Conservation (phyloP, 2,797 vertebrate species). For the Chelon auratus region DNA sequence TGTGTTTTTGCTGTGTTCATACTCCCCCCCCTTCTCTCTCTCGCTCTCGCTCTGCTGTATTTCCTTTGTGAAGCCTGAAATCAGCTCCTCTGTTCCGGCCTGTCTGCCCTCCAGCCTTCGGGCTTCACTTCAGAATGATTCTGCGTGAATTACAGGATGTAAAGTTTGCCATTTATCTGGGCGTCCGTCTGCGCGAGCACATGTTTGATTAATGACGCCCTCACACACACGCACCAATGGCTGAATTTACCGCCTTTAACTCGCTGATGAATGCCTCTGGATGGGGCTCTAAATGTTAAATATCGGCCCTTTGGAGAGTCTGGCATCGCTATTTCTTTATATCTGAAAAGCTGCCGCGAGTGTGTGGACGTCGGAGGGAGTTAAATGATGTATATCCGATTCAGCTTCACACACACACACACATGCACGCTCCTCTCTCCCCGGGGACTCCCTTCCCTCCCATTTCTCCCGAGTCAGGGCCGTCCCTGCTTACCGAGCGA, state of each 20-base stretch:
- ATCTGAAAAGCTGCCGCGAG: conserved; percentile 15
- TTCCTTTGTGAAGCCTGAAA: conserved; percentile 42
- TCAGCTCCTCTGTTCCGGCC: conserved; percentile 38
- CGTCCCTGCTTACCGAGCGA: conserved; percentile 66
- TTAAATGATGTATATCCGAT: conserved; percentile 68
- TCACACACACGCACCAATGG: neutral
- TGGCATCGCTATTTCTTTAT: conserved; percentile 23
- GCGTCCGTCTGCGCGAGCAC: conserved; percentile 26
- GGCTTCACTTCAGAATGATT: conserved; percentile 53
- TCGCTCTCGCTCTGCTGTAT: conserved; percentile 6
- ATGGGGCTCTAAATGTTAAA: conserved; percentile 55
- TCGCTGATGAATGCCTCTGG: conserved; percentile 40
- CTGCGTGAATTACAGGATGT: conserved; percentile 53
- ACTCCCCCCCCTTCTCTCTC: neutral
- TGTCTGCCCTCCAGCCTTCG: conserved; percentile 45
- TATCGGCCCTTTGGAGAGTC: conserved; percentile 30
- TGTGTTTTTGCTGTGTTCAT: conserved; percentile 33
- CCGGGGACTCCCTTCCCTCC: conserved; percentile 57
- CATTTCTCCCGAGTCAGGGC: conserved; percentile 63
- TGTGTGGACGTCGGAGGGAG: conserved; percentile 23
- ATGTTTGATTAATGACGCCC: conserved; percentile 57
- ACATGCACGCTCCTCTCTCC: neutral
- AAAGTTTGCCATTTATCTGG: conserved; percentile 56
- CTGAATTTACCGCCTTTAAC: conserved; percentile 57
- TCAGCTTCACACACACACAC: conserved; percentile 36